Percentiles rank a stretch among this genome's conserved stretches.
These are phyloP conservation scores for Pachyuromys duprasi DNA, from an alignment of 2,797 vertebrate genomes.

Conservation along the genomic window DNA sequence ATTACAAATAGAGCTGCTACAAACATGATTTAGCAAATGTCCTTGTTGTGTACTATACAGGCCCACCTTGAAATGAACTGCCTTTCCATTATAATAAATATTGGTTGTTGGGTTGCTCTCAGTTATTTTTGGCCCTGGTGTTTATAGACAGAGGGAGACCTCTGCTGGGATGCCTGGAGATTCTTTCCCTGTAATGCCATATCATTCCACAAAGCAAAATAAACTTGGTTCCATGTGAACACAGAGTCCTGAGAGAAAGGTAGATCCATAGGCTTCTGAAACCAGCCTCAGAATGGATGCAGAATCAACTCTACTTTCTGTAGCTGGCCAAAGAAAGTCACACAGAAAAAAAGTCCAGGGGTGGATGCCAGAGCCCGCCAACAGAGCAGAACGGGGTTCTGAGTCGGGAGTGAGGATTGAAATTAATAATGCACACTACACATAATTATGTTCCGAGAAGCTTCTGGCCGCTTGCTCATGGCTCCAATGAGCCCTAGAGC, in stretches of 20 bases:
- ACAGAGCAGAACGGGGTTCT: no score
- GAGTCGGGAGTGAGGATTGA: no score
- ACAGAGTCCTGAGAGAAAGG: background rate
- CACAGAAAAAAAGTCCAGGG: no score
- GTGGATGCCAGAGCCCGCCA: no score
- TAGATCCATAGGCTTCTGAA: background rate
- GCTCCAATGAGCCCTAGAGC: no score
- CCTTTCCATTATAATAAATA: constrained; percentile 46
- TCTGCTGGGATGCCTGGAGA: background rate
- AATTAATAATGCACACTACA: no score
- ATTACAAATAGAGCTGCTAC: no score
- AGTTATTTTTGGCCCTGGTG: background rate
- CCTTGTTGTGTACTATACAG: background rate
- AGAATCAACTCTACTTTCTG: background rate
- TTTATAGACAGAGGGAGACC: background rate
- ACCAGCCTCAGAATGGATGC: background rate
- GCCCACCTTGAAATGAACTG: background rate
- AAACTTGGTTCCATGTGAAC: background rate
- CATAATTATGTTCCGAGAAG: no score
- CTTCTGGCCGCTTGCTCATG: no score
- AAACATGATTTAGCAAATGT: no score
- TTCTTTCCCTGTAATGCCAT: background rate
- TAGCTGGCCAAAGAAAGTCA: background rate
- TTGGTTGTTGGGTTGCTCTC: background rate
- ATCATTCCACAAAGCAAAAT: background rate